Conservation (phyloP, 1,140 invertebrate genomes). For the Callitettix versicolor region DNA sequence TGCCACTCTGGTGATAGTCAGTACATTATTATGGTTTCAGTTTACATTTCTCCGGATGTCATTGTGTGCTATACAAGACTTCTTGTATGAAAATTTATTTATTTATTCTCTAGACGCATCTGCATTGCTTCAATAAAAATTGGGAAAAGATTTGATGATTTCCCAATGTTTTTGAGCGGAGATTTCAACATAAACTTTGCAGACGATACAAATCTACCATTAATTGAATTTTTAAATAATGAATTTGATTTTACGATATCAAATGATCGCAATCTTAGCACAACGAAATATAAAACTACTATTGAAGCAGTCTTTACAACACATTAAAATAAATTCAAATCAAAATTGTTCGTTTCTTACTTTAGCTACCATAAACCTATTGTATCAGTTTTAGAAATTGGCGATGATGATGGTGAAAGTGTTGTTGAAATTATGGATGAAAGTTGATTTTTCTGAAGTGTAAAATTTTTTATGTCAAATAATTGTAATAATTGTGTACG, state of each 20-base stretch:
- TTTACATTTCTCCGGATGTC: constrained; percentile 1
- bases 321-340: constrained; percentile 7
- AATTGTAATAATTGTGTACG: too few relatives aligned
- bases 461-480: too few relatives aligned
- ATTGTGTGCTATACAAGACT: background rate
- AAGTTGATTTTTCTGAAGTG: too few relatives aligned
- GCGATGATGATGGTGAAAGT: too few relatives aligned
- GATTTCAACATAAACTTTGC: constrained; percentile 8
- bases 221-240: constrained; percentile 1
- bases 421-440: too few relatives aligned
- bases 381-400: too few relatives aligned
- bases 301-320: constrained; percentile 12
- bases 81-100: background rate
- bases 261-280: background rate
- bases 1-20: background rate
- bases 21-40: constrained; percentile 8
- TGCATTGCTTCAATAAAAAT: too few relatives aligned
- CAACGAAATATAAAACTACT: constrained; percentile 12
- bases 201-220: constrained; percentile 9
- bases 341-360: background rate
- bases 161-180: background rate
- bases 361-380: background rate
- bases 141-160: too few relatives aligned
- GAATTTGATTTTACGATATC: constrained; percentile 12
- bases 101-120: background rate